Conservation (phyloP, 2,888 invertebrate genomes). For the Cryptocheilus praepositus region DNA sequence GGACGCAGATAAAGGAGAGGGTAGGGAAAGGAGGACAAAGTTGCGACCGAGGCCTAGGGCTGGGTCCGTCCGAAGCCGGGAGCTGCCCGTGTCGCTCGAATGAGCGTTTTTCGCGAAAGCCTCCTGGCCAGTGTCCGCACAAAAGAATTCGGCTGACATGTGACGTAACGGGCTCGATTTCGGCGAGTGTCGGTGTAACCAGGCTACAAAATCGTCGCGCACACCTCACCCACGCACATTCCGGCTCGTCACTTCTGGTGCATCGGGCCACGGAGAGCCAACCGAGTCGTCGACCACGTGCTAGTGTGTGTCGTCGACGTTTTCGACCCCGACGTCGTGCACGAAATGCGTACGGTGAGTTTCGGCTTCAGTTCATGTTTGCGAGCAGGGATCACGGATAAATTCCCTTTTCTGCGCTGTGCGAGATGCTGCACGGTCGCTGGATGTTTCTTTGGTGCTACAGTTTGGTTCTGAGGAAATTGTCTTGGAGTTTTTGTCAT, state of each 20-base stretch:
- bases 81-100: conserved; percentile 40
- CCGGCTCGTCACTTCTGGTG: background rate
- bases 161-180: conserved; percentile 36
- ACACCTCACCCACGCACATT: background rate
- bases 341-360: too few relatives aligned
- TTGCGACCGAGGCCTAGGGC: conserved; percentile 57
- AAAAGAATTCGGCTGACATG: conserved; percentile 46
- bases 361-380: too few relatives aligned
- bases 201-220: background rate
- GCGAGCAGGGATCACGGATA: too few relatives aligned
- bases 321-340: too few relatives aligned
- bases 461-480: too few relatives aligned
- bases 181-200: too few relatives aligned
- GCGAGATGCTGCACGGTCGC: too few relatives aligned
- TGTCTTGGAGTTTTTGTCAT: too few relatives aligned
- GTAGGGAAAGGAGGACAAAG: conserved; percentile 27
- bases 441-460: too few relatives aligned
- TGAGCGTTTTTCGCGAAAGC: conserved; percentile 13
- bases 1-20: conserved; percentile 31
- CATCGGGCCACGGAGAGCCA: conserved; percentile 32
- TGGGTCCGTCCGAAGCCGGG: conserved; percentile 51
- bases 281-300: conserved; percentile 46
- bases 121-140: conserved; percentile 26
- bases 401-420: too few relatives aligned
- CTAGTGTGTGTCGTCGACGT: conserved; percentile 8